Evolutionary conservation across 2,797 vertebrate species (phyloP).

Genomic region (Tokudaia muenninki): DNA sequence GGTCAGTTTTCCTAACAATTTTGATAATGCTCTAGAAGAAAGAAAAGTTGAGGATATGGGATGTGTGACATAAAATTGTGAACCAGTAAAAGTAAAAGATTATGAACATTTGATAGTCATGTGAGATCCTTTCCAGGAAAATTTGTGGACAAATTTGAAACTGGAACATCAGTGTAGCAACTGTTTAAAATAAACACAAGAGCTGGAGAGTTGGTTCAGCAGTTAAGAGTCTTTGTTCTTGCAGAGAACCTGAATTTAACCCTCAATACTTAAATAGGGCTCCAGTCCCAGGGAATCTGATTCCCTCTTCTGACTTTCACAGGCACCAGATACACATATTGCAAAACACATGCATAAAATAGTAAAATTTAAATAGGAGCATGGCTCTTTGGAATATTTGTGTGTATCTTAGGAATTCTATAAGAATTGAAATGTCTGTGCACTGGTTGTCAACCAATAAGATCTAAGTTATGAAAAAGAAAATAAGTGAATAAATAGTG

Average conservation of each 20-base stretch:
- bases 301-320: neutral
- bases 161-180: neutral
- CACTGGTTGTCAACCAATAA: neutral
- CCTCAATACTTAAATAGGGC: neutral
- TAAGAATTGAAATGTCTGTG: neutral
- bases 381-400: neutral
- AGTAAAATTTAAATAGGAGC: neutral
- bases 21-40: neutral
- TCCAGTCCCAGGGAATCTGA: neutral
- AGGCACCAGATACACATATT: neutral
- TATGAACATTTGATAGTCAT: neutral
- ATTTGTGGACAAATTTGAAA: neutral
- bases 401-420: neutral
- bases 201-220: neutral
- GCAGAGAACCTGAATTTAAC: neutral
- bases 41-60: neutral
- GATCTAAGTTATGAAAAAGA: neutral
- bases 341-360: neutral
- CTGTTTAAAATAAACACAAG: neutral
- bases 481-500: neutral
- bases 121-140: neutral
- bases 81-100: neutral
- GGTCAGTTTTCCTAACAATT: neutral
- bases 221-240: neutral
- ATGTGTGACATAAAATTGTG: neutral